These are phyloP conservation scores for Micromesistius poutassou DNA, from an alignment of 2,797 vertebrate genomes.

Conservation along the genomic window DNA sequence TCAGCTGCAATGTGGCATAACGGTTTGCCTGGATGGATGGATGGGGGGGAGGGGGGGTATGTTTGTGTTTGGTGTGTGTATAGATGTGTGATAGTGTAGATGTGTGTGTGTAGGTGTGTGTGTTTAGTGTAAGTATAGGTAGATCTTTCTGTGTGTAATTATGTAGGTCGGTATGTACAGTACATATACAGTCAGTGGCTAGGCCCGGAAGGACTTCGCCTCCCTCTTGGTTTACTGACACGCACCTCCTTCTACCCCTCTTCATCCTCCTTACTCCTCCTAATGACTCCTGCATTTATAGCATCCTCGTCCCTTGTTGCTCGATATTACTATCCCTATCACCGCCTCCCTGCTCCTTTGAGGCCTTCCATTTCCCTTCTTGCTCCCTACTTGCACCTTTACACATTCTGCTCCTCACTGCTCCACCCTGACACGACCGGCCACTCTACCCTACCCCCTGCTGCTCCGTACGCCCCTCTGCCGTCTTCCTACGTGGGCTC, in stretches of 20 bases:
- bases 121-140: background rate
- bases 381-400: background rate
- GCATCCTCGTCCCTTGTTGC: no score
- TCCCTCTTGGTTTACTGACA: background rate
- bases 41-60: no score
- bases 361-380: no score
- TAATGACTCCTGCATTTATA: no score
- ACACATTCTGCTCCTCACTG: background rate
- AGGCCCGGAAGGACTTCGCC: background rate
- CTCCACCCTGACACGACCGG: background rate
- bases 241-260: background rate
- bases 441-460: background rate
- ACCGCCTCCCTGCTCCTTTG: background rate
- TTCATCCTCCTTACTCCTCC: background rate
- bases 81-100: background rate
- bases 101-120: background rate
- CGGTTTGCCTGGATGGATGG: background rate
- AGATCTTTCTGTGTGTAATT: conserved; percentile 5
- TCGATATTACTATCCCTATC: no score
- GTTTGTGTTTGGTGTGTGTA: background rate
- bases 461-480: background rate
- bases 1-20: conserved; percentile 36
- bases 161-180: background rate
- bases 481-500: no score
- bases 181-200: background rate